These are phyloP conservation scores for Scyliorhinus canicula DNA, from an alignment of 2,797 vertebrate genomes.

Conservation along the genomic window DNA sequence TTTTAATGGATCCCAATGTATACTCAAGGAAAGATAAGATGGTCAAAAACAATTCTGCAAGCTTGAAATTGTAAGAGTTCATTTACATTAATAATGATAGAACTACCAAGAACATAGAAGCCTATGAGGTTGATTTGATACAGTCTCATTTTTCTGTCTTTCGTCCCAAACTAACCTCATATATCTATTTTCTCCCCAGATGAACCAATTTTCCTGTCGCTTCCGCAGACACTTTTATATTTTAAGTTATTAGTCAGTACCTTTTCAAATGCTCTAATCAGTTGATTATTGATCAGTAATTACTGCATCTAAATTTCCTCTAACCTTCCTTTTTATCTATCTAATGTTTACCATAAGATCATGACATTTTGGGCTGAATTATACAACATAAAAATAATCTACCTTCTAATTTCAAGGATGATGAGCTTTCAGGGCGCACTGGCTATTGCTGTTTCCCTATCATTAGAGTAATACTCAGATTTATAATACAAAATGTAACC, in stretches of 20 bases:
- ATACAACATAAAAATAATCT: neutral
- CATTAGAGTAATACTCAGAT: neutral
- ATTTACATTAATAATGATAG: neutral
- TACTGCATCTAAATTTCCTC: neutral
- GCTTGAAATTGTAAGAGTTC: neutral
- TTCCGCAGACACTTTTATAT: neutral
- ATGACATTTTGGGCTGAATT: neutral
- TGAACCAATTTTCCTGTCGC: neutral
- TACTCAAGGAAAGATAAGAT: neutral
- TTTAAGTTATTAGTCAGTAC: neutral
- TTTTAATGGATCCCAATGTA: neutral
- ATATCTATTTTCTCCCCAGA: neutral
- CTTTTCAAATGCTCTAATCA: neutral
- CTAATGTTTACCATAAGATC: neutral
- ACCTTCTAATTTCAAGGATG: neutral
- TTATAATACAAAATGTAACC: neutral
- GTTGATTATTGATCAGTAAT: neutral
- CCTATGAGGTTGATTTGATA: neutral
- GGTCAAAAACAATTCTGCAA: neutral
- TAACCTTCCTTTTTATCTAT: neutral
- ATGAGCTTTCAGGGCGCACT: neutral
- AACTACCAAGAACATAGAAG: neutral
- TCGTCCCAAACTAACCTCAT: neutral
- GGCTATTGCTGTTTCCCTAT: neutral
- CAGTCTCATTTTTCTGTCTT: neutral